Evolutionary conservation across 2,113 vertebrate genomes (phyloP).

Genomic region (Xyrauchen texanus): DNA sequence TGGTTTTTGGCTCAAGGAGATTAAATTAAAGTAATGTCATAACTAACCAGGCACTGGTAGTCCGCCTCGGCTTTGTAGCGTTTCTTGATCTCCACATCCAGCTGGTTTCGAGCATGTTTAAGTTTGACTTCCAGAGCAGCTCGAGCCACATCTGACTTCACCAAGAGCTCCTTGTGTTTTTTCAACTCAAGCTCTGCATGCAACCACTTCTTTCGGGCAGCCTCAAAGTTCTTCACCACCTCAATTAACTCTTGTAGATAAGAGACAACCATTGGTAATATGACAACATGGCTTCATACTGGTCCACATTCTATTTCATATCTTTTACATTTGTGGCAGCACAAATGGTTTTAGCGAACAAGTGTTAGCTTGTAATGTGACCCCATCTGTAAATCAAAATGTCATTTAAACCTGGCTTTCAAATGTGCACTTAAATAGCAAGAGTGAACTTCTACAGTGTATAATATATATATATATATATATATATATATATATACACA

Average conservation of each 20-base stretch:
- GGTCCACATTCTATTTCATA: neutral
- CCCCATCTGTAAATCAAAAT: too few species aligned
- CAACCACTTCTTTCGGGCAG: conserved; percentile 70
- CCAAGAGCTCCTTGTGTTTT: conserved; percentile 74
- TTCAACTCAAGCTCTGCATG: conserved; percentile 73
- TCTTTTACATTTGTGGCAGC: neutral
- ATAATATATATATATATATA: too few species aligned
- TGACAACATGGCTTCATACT: neutral
- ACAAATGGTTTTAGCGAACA: conserved; percentile 12
- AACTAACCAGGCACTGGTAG: conserved; percentile 78
- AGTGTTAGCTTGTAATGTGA: neutral
- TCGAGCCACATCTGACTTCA: conserved; percentile 76
- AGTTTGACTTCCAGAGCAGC: conserved; percentile 81
- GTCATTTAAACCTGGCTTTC: too few species aligned
- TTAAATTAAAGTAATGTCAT: too few species aligned
- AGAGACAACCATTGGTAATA: neutral
- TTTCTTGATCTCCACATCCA: conserved; percentile 86
- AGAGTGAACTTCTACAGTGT: too few species aligned
- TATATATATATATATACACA: too few species aligned
- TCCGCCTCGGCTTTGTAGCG: conserved; percentile 77
- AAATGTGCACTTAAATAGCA: too few species aligned
- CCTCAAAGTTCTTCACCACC: conserved; percentile 71
- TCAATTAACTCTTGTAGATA: conserved; percentile 66
- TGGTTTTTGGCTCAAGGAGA: too few species aligned
- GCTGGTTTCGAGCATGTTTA: conserved; percentile 84